These are phyloP conservation scores for Malurus splendens DNA, from an alignment of 2,797 vertebrate genomes.

Conservation along the genomic window DNA sequence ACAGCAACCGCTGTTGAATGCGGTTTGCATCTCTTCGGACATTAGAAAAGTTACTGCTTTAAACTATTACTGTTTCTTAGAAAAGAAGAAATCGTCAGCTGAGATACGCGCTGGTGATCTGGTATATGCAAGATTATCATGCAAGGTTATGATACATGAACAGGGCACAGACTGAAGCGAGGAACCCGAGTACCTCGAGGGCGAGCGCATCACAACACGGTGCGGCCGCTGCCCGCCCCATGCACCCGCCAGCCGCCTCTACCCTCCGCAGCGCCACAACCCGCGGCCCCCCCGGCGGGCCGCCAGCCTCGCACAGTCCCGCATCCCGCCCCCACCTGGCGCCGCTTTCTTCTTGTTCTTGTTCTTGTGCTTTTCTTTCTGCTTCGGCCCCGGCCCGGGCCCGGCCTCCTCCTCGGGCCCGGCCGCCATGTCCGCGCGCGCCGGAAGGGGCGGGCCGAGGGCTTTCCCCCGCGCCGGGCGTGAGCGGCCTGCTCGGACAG, in stretches of 20 bases:
- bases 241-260: not conserved
- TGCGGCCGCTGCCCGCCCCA: not conserved
- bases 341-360: not conserved
- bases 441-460: not conserved
- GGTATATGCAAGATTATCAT: not conserved
- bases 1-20: not conserved
- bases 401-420: not conserved
- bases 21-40: not conserved
- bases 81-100: not conserved
- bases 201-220: not conserved
- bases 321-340: not conserved
- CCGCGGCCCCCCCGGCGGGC: not conserved
- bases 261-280: not conserved
- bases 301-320: not conserved
- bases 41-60: not conserved
- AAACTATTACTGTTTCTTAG: not conserved
- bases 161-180: not conserved
- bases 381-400: not conserved
- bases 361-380: not conserved
- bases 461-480: accelerated
- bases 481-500: accelerated
- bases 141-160: not conserved
- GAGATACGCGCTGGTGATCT: not conserved
- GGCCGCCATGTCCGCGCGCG: not conserved
- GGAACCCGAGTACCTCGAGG: not conserved